A percentile compares a stretch with the other conserved stretches of the same genome.
phyloP scores from a whole-genome alignment of 1,140 invertebrate genomes.

The Adelges cooleyi region DNA sequence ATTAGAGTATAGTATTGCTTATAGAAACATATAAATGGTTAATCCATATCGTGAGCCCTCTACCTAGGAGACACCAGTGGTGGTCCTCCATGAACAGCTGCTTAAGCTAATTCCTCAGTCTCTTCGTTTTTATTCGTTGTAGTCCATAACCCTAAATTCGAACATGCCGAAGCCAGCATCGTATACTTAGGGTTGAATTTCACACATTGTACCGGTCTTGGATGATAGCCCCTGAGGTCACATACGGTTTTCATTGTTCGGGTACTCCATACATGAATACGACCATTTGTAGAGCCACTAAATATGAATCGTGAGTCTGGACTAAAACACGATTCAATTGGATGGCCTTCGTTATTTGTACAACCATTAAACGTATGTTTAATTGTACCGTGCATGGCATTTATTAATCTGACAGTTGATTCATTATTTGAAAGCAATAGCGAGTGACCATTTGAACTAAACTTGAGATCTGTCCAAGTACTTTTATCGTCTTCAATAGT shows the following conservation, averaged over 20 bases:
- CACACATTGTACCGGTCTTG: conserved; percentile 92
- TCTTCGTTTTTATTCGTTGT: conserved; percentile 67
- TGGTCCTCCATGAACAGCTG: no score
- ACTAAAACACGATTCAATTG: conserved; percentile 89
- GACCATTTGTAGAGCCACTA: conserved; percentile 84
- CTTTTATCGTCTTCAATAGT: conserved; percentile 94
- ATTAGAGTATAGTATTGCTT: no score
- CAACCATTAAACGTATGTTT: conserved; percentile 91
- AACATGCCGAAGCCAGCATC: conserved; percentile 95
- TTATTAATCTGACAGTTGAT: conserved; percentile 82
- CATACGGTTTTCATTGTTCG: conserved; percentile 86
- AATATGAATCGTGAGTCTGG: conserved; percentile 84
- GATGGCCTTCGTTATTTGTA: conserved; percentile 83
- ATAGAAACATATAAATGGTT: no score
- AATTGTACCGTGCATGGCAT: conserved; percentile 92
- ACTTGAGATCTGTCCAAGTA: conserved; percentile 95
- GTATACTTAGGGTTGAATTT: conserved; percentile 98
- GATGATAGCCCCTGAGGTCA: conserved; percentile 87
- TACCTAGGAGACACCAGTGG: no score
- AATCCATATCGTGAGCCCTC: no score
- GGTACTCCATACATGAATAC: conserved; percentile 90
- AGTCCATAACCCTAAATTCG: conserved; percentile 90
- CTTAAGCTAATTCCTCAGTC: no score
- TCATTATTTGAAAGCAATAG: conserved; percentile 96
- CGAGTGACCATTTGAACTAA: conserved; percentile 93